Evolutionary conservation across 2,888 invertebrate species (phyloP), one percentile per base, ranked within the genome.

Genomic region (Elysia crispata): DNA sequence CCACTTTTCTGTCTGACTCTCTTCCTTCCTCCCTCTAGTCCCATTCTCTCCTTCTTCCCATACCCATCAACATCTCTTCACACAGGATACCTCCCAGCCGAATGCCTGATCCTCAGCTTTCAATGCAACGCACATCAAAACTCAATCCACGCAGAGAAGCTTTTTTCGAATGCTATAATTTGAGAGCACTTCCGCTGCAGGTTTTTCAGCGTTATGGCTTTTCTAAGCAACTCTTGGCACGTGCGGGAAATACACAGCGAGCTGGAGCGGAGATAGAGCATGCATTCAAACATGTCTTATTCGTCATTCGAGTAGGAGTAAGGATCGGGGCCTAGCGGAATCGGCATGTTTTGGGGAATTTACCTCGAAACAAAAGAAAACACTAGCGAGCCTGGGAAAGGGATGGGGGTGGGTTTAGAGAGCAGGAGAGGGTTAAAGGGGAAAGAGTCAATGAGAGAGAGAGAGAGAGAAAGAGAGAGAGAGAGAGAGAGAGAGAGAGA

Each of bases 401-500:
- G 41, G 41, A 41, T 3, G 11, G 41, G 11, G 11, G 11, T 3
- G 11, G 41, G 41, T 41, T 3, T 3, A 41, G 41, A 41, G 41
- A 41, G n/a, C n/a, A n/a, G n/a, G 41, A 41, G 41, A 41, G 41
- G 41, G 41, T 41, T 3, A 41, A 11, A 41, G 11, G 41, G 11
- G 11, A 41, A 6, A 41, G 41, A 41, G 41, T 6, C 5, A 41
- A 11, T 3, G 41, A 41, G 41, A 41, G 41, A 41, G 41, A 41
- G 41, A 41, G 41, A 41, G 18, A 70, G 33, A 41, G 33, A 70
- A 25, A 41, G 25, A 70, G 20, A 70, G 33, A 70, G 33, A 70
- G 33, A 70, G 33, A 70, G 33, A 70, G 33, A 70, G 33, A 41
- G 33, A 70, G 33, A 70, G 33, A 70, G 33, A 70, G 33, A 70